These are phyloP conservation scores for Rhinella marina DNA, from an alignment of 2,797 vertebrate genomes.

Conservation along the genomic window DNA sequence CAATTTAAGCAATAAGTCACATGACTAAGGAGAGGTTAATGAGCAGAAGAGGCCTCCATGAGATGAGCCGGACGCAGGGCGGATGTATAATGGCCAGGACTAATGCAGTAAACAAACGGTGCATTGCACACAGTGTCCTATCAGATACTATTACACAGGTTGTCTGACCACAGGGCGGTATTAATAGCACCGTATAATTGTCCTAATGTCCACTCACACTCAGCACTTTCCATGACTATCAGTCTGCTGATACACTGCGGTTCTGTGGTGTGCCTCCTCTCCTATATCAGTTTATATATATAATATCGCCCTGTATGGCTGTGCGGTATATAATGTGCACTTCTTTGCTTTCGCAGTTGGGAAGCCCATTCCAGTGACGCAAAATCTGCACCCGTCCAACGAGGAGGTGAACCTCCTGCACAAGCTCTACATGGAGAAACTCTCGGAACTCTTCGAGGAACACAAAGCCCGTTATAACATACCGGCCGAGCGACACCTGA, in stretches of 20 bases:
- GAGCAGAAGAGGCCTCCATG: not conserved
- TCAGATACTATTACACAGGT: constrained; percentile 30
- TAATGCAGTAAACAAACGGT: constrained; percentile 13
- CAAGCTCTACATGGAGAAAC: constrained; percentile 81
- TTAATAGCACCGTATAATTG: constrained; percentile 19
- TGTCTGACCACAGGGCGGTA: not conserved
- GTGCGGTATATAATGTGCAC: not conserved
- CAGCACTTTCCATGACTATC: not conserved
- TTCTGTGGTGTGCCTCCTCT: not conserved
- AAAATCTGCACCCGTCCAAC: constrained; percentile 72
- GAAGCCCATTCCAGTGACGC: constrained; percentile 84
- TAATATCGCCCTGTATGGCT: not conserved
- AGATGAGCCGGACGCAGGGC: not conserved
- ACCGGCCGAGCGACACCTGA: constrained; percentile 82
- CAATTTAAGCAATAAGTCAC: not conserved
- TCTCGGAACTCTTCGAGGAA: constrained; percentile 86
- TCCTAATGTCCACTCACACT: constrained; percentile 11
- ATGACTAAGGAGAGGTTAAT: not conserved
- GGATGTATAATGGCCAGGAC: constrained; percentile 12
- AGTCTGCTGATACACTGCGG: not conserved
- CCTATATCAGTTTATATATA: not conserved
- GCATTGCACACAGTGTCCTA: not conserved
- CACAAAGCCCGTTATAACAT: constrained; percentile 87
- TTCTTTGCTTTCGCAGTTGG: constrained; percentile 79
- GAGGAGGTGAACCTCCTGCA: constrained; percentile 85